Base-by-base conservation (phyloP, 2,797 vertebrate species). In the Argentina silus region DNA sequence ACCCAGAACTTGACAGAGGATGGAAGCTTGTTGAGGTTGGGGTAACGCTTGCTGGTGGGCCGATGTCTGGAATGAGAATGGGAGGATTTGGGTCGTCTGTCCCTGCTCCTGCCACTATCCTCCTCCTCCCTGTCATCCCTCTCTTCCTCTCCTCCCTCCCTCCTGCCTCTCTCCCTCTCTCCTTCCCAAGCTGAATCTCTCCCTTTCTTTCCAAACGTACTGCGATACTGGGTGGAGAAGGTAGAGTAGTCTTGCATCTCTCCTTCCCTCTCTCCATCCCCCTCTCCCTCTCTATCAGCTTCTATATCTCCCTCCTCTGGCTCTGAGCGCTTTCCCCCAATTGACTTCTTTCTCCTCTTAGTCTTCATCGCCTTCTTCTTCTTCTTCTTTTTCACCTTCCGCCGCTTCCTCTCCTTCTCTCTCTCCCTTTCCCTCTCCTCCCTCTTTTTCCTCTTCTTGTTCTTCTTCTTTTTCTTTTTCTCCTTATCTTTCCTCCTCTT, bases 1-100 rank as follows among this genome's bases (percentile, higher is more conserved):
- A 94, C 93, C 94, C 93, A 95, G 76, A 95, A 95, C 83, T 94
- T 95, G 50, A 95, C 94, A 0, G 94, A 95, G 0, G 94, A 88
- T 0, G 94, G 94, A 27, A 95, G 90, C 80, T 94, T 95, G 81
- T 94, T 91, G 19, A 94, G 88, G 83, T 94, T 95, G 1, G 93
- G 89, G 79, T 94, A 94, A 68, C 90, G 92, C 67, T 93, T 94
- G 81, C 74, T 90, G 9, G 90, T 82, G 7, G 87, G 81, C 11
- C 87, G 88, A 60, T 91, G 91, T 73, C 91, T 85, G 53, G 86
- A 86, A 73, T 91, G 93, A 14, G 89, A 79, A 42, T 65, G 90
- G 45, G 90, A 90, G 27, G 90, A 88, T 78, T 93, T 95, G 67
- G 89, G 83, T 23, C 81, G 84, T 69, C 90, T 90, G 63, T 94